Conservation (phyloP, 2,888 invertebrate genomes). For the Dinocampus coccinellae region DNA sequence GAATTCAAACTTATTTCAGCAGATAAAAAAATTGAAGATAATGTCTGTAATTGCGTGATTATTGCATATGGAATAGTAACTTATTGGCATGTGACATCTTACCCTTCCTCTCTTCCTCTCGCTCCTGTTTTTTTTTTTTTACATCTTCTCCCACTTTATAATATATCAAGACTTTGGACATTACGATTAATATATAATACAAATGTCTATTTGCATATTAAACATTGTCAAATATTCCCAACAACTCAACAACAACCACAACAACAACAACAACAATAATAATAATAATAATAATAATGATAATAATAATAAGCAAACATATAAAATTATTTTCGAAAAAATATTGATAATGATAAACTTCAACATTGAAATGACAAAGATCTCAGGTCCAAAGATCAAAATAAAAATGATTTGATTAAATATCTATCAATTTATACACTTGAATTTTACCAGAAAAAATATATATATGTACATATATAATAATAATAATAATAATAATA, state of each 20-base stretch:
- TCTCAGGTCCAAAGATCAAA: neutral
- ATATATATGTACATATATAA: too few species aligned
- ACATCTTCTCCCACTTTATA: neutral
- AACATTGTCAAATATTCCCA: neutral
- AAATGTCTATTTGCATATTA: neutral
- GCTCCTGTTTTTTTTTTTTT: neutral
- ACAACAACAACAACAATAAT: too few species aligned
- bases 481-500: too few species aligned
- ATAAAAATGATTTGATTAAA: neutral
- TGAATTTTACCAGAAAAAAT: neutral
- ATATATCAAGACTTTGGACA: neutral
- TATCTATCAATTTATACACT: neutral
- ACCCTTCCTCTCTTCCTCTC: neutral
- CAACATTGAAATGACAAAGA: neutral
- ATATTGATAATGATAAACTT: neutral
- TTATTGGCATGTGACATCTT: neutral
- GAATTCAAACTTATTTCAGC: neutral
- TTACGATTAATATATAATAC: neutral
- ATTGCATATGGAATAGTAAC: neutral
- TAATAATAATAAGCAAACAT: too few species aligned
- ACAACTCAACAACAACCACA: too few species aligned
- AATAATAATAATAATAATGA: too few species aligned
- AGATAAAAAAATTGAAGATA: neutral
- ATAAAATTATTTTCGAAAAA: too few species aligned
- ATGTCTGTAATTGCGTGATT: neutral